Evolutionary conservation across 2,888 invertebrate species (phyloP), one percentile per base, ranked within the genome.

Genomic region (Ophion slaviceki): DNA sequence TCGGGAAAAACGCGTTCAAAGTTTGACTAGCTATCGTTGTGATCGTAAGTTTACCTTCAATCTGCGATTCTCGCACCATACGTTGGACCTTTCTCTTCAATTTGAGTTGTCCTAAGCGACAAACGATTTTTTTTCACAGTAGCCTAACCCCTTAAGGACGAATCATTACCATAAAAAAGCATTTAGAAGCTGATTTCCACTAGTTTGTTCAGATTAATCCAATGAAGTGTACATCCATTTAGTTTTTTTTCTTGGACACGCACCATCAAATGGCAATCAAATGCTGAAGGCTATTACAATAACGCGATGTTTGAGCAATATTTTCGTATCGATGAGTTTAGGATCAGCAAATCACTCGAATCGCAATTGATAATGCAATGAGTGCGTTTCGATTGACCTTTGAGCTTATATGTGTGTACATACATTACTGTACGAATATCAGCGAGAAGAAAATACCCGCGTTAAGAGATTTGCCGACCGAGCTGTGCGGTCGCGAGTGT

Each of bases 381-480:
- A 11, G 3, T 20, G 75, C 17, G 47, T 10, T 72, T 80, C n/a
- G 40, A 57, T 66, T 40, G 17, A 36, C 62, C 47, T 71, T 57
- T 32, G 47, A 40, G 10, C 45, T 36, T 8, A 40, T 53, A 80
- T 40, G 24, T n/a, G 11, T 20, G 36, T 64, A 17, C 36, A 57
- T 70, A 72, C 7, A 66, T 28, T n/a, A 32, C 7, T 10, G 17
- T 7, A 0, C 10, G n/a, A 70, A 24, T 40, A 40, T 40, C 10
- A 76, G 66, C 24, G 28, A 57, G 47, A 32, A 62, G 20, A 45
- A 64, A 36, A 66, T 47, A 53, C 20, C 14, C 45, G 72, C 70
- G 32, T 32, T 70, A 62, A 79, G 40, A 82, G 76, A 75, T 85
- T 72, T 66, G 47, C 70, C 79, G 79, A 82, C 47, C 72, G 72